These are phyloP conservation scores for Strongylocentrotus purpuratus DNA, from an alignment of 35 echinoderm and acorn worm species.

Conservation along the genomic window DNA sequence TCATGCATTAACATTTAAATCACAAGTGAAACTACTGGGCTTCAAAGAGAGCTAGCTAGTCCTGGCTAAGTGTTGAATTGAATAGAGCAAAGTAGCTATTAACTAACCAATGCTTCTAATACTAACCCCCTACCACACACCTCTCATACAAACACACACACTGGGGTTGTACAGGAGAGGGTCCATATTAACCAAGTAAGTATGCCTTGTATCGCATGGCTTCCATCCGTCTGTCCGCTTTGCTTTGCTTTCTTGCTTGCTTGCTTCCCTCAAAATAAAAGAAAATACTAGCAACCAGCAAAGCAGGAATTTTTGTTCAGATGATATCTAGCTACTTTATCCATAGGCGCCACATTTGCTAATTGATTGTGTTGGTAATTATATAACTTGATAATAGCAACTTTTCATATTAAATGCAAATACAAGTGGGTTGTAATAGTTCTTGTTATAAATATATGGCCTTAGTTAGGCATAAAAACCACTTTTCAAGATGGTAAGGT, in stretches of 20 bases:
- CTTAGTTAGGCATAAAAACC: too few relatives aligned
- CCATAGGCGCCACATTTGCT: not conserved
- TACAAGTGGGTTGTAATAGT: too few relatives aligned
- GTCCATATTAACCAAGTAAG: constrained; percentile 59
- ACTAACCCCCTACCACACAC: not conserved
- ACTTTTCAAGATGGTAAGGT: too few relatives aligned
- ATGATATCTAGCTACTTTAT: not conserved
- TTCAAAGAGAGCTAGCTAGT: not conserved
- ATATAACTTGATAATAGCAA: too few relatives aligned
- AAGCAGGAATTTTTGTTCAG: not conserved
- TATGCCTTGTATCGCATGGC: constrained; percentile 27
- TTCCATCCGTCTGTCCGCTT: not conserved
- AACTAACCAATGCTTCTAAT: not conserved
- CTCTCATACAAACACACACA: not conserved
- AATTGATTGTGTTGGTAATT: too few relatives aligned
- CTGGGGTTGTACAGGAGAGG: constrained; percentile 20
- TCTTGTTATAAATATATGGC: too few relatives aligned
- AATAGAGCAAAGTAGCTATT: not conserved
- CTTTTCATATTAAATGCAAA: too few relatives aligned
- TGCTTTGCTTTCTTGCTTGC: not conserved
- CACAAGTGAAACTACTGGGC: not conserved
- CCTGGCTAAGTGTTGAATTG: not conserved
- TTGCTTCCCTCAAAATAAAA: not conserved
- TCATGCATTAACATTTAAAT: not conserved
- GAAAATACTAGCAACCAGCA: not conserved